Evolutionary conservation across 2,888 invertebrate species (phyloP).

Genomic region (Flexamia atlantica): DNA sequence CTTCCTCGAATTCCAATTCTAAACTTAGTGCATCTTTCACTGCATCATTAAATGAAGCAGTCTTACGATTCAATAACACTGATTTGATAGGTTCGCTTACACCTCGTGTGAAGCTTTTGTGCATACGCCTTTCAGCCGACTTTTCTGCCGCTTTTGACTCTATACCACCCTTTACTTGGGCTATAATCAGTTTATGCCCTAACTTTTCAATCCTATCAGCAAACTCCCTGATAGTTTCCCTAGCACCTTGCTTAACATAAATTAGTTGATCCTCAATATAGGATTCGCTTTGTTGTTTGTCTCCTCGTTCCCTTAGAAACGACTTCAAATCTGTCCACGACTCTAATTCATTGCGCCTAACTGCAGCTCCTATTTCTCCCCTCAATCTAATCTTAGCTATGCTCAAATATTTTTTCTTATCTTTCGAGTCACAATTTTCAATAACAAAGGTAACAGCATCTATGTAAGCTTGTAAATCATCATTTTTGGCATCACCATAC

Average conservation of each 20-base stretch:
- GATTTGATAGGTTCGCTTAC: neutral
- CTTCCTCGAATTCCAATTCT: conserved; percentile 17
- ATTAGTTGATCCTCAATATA: conserved; percentile 38
- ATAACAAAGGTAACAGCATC: conserved; percentile 39
- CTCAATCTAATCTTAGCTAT: conserved; percentile 44
- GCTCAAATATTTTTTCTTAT: conserved; percentile 8
- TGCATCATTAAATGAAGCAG: conserved; percentile 25
- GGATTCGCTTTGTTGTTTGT: conserved; percentile 36
- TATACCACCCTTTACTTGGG: neutral
- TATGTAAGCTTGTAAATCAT: conserved; percentile 25
- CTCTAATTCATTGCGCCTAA: conserved; percentile 14
- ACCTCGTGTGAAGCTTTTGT: conserved; percentile 20
- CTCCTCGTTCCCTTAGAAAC: conserved; percentile 15
- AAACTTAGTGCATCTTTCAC: conserved; percentile 31
- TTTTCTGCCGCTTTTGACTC: conserved; percentile 25
- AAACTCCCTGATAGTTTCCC: conserved; percentile 18
- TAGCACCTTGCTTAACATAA: neutral
- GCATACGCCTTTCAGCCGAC: conserved; percentile 3
- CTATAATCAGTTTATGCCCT: conserved; percentile 27
- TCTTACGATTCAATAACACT: conserved; percentile 11
- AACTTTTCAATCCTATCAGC: conserved; percentile 26
- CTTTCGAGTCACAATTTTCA: neutral
- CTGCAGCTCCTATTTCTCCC: conserved; percentile 28
- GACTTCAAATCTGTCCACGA: neutral
- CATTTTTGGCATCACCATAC: conserved; percentile 11